phyloP scores from a whole-genome alignment of 2,888 invertebrate genomes.

The Drosophila neutralis region DNA sequence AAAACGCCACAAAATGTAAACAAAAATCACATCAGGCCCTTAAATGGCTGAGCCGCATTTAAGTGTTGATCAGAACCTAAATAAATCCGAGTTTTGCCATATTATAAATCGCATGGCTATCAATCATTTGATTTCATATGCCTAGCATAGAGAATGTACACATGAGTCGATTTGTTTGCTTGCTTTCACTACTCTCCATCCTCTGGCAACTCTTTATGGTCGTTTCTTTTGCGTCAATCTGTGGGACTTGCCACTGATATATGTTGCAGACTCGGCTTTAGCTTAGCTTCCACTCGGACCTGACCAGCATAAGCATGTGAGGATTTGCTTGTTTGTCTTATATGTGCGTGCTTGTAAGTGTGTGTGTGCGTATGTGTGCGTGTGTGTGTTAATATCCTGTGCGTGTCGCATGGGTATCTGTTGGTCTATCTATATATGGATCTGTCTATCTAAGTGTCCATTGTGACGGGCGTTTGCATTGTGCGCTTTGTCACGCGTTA shows the following conservation, averaged over 20 bases:
- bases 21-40: conserved; percentile 15
- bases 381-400: conserved; percentile 61
- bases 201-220: conserved; percentile 42
- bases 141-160: conserved; percentile 26
- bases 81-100: conserved; percentile 24
- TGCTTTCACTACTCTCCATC: not conserved
- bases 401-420: conserved; percentile 63
- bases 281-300: conserved; percentile 37
- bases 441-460: conserved; percentile 70
- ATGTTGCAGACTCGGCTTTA: conserved; percentile 18
- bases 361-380: not conserved
- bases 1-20: conserved; percentile 6
- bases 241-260: conserved; percentile 55
- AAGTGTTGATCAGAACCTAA: conserved; percentile 30
- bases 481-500: conserved; percentile 74
- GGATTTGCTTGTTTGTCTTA: conserved; percentile 65
- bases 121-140: conserved; percentile 41
- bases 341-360: conserved; percentile 23
- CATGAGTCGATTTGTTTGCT: conserved; percentile 21
- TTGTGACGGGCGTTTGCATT: conserved; percentile 70
- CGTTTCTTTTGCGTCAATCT: conserved; percentile 61
- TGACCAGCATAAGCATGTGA: conserved; percentile 56
- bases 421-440: conserved; percentile 49
- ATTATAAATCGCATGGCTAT: conserved; percentile 37
- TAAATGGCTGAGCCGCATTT: conserved; percentile 10